Evolutionary conservation across 2,113 vertebrate genomes (phyloP), one percentile per base, ranked within the genome.

Genomic region (Hemicordylus capensis): DNA sequence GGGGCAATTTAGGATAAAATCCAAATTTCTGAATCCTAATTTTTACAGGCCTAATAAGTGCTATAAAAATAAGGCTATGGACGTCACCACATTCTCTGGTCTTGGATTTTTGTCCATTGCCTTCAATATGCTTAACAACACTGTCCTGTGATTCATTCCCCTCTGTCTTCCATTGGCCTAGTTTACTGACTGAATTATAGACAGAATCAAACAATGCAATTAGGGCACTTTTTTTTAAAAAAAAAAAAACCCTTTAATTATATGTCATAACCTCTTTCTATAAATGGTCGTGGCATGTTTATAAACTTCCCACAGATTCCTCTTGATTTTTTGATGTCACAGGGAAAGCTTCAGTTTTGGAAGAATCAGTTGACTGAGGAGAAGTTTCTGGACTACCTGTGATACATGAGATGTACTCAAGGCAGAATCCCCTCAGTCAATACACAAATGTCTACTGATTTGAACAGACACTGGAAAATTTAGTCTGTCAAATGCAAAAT

Each of bases 61-160:
- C 10, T 20, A n/a, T 5, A 22, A 76, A 56, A 20, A 4, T 14
- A 42, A 28, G 1, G 42, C 84, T 56, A 51, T 26, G 5, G 22
- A 26, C n/a, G 0, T n/a, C 2, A 0, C 1, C 0, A 1, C 0
- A 59, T 42, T 0, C 0, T 12, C 0, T 12, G 11, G 0, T 3
- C 31, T 0, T 6, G 48, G 8, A 78, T 37, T 37, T n/a, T n/a
- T n/a, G 6, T 80, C n/a, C 1, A 0, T 11, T 34, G 42, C 34
- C 66, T 76, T 61, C 85, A n/a, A 2, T 44, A 6, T 19, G 1
- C 0, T 31, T 46, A n/a, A 26, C 74, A 56, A 24, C 54, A 24
- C 12, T 51, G 44, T 54, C 26, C 24, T 70, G 48, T 81, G 80
- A 70, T 54, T 69, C 77, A 22, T 31, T 83, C 80, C 42, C 67